These are phyloP conservation scores for Tuta absoluta DNA, from an alignment of 2,888 invertebrate genomes.

Conservation along the genomic window DNA sequence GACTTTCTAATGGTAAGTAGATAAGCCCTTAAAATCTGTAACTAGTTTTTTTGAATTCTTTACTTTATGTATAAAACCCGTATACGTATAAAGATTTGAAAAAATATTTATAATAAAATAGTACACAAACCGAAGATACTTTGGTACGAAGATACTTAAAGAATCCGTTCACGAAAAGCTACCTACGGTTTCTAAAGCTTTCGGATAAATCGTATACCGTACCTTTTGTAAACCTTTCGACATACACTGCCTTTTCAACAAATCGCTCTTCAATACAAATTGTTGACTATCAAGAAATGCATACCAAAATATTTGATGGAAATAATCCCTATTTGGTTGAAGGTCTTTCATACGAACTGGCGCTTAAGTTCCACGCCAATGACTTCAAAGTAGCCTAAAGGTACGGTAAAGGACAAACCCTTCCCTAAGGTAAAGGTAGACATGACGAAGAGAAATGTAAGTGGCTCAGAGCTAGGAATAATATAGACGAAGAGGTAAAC, in stretches of 20 bases:
- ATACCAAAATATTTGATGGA: neutral
- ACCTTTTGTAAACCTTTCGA: conserved; percentile 1
- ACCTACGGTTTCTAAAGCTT: neutral
- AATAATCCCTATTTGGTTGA: neutral
- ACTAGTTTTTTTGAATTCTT: too few relatives aligned
- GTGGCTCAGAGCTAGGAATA: neutral
- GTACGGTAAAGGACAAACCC: conserved; percentile 8
- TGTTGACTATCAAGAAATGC: neutral
- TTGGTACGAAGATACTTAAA: neutral
- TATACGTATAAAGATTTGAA: too few relatives aligned
- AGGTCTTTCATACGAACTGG: conserved; percentile 5
- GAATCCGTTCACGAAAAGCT: neutral
- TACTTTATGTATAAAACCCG: too few relatives aligned
- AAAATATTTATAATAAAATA: too few relatives aligned
- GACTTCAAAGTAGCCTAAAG: conserved; percentile 6
- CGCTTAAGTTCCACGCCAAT: conserved; percentile 7
- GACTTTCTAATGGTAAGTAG: too few relatives aligned
- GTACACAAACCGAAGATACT: neutral
- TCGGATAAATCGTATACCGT: neutral
- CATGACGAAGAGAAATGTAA: neutral
- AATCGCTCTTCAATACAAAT: neutral
- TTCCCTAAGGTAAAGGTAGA: conserved; percentile 9
- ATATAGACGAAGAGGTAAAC: too few relatives aligned
- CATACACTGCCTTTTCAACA: neutral
- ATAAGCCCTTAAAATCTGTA: too few relatives aligned